Conservation (phyloP, 2,888 invertebrate genomes). For the Amphipoea oculea region DNA sequence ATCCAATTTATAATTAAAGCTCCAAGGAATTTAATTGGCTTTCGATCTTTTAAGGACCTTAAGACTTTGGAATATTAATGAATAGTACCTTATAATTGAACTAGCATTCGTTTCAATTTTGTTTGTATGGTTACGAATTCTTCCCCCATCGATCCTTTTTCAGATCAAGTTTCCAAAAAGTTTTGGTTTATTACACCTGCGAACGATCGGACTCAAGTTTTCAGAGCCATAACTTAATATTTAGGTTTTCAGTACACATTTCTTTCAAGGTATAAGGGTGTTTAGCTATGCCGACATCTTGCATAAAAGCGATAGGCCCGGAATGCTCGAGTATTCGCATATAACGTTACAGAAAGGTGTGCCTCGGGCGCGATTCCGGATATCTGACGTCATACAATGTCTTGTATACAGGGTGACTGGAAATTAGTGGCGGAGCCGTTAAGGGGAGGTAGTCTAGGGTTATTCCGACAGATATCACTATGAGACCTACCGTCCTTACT, state of each 20-base stretch:
- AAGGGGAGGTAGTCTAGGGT: no score
- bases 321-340: conserved; percentile 11
- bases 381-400: conserved; percentile 42
- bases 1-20: conserved; percentile 63
- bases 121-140: conserved; percentile 1
- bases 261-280: neutral
- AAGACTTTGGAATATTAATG: conserved; percentile 44
- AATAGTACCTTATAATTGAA: conserved; percentile 25
- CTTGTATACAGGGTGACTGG: no score
- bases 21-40: conserved; percentile 60
- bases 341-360: conserved; percentile 39
- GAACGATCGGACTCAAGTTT: conserved; percentile 4
- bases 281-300: conserved; percentile 18
- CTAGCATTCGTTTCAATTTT: conserved; percentile 10
- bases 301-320: conserved; percentile 9
- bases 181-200: conserved; percentile 16
- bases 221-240: neutral
- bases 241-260: neutral
- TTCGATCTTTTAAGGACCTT: conserved; percentile 51
- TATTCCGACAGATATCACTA: no score
- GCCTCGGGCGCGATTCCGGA: conserved; percentile 37
- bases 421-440: no score
- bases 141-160: neutral
- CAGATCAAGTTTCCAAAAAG: neutral
- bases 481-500: no score